These are phyloP conservation scores for Cardiocondyla obscurior DNA, from an alignment of 1,140 invertebrate genomes.

Conservation along the genomic window DNA sequence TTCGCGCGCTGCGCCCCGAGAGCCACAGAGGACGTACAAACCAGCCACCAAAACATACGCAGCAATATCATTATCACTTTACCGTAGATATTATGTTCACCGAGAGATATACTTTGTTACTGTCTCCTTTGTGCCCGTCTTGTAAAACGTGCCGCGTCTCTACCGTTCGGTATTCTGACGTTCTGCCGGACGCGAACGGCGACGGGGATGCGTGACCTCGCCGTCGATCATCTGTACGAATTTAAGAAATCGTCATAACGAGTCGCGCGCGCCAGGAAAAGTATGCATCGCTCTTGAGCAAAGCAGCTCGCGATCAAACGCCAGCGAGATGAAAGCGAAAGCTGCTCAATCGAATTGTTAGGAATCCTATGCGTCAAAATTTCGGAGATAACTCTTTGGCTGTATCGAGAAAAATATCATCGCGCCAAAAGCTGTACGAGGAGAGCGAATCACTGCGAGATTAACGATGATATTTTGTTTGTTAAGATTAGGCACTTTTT, in stretches of 20 bases:
- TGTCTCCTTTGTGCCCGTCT: slow-evolving; percentile 29
- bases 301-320: background rate
- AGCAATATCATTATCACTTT: slow-evolving; percentile 76
- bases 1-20: slow-evolving; percentile 78
- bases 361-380: background rate
- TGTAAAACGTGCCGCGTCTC: background rate
- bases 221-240: slow-evolving; percentile 10
- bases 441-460: background rate
- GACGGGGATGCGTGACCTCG: background rate
- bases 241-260: background rate
- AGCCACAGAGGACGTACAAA: slow-evolving; percentile 77
- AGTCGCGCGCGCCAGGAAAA: background rate
- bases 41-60: slow-evolving; percentile 78
- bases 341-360: background rate
- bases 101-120: slow-evolving; percentile 32
- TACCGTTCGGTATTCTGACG: background rate
- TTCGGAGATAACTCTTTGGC: slow-evolving; percentile 13
- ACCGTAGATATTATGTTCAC: slow-evolving; percentile 22
- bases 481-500: background rate
- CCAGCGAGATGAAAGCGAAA: background rate
- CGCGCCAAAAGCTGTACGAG: background rate
- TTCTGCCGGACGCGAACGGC: background rate
- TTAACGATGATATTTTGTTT: background rate
- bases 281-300: background rate
- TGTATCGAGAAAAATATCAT: background rate